These are phyloP conservation scores for Eupsittula cactorum DNA, from an alignment of 2,113 vertebrate species.

Conservation along the genomic window DNA sequence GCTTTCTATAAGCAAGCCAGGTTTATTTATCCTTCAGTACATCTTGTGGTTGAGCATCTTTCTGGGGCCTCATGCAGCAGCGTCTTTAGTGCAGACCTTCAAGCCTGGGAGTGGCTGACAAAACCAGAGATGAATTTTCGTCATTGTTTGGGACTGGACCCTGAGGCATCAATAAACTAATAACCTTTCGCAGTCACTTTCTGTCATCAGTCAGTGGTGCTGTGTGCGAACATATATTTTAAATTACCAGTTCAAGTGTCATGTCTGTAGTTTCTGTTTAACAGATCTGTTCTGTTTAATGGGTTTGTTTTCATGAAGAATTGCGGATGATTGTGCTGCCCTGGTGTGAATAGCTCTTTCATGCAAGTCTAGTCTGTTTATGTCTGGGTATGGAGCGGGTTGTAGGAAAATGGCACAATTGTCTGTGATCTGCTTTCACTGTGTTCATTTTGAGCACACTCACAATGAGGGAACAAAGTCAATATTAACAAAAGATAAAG, in stretches of 20 bases:
- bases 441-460: fast-evolving
- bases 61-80: background rate
- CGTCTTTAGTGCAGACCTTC: background rate
- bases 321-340: background rate
- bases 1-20: background rate
- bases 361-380: background rate
- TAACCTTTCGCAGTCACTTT: background rate
- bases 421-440: background rate
- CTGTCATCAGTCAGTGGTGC: background rate
- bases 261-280: background rate
- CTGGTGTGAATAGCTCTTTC: background rate
- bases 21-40: background rate
- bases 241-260: background rate
- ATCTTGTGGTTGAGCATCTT: background rate
- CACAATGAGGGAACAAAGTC: background rate
- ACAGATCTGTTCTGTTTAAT: background rate
- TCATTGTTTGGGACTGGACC: background rate
- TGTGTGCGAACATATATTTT: background rate
- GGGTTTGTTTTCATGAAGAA: background rate
- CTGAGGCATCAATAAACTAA: background rate
- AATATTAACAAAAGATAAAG: background rate
- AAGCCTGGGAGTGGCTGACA: background rate
- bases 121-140: background rate
- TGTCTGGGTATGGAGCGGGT: background rate
- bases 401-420: background rate